These are phyloP conservation scores for Loriculus beryllinus DNA, from an alignment of 2,797 vertebrate genomes.

Conservation along the genomic window DNA sequence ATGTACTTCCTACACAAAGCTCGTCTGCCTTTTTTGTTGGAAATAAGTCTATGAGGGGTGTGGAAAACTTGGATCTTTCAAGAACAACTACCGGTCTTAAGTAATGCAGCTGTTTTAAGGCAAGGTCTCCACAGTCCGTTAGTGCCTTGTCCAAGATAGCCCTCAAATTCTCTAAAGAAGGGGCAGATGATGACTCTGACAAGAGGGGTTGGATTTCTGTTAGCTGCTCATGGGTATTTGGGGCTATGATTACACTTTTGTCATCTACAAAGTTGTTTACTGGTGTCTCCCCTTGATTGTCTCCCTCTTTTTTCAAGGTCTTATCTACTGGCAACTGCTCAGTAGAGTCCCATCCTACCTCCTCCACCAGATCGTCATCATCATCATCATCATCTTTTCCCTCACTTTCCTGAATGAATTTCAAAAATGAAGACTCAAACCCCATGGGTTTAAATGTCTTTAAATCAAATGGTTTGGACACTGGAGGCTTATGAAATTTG, in stretches of 20 bases:
- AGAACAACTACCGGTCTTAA: constrained; percentile 98
- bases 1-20: constrained; percentile 88
- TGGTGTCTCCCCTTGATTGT: constrained; percentile 66
- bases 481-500: constrained; percentile 66
- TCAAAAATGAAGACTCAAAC: constrained; percentile 94
- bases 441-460: constrained; percentile 91
- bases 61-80: constrained; percentile 90
- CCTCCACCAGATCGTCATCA: constrained; percentile 58
- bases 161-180: constrained; percentile 90
- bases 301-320: constrained; percentile 57
- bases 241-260: constrained; percentile 71
- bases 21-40: constrained; percentile 89
- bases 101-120: constrained; percentile 98
- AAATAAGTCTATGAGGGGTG: constrained; percentile 87
- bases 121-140: constrained; percentile 94
- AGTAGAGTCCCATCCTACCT: constrained; percentile 73
- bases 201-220: constrained; percentile 82
- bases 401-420: constrained; percentile 93
- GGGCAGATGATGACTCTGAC: constrained; percentile 75
- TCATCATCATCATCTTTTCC: constrained; percentile 75
- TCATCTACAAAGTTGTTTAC: constrained; percentile 53
- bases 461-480: constrained; percentile 83
- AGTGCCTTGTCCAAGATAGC: constrained; percentile 95
- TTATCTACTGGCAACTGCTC: constrained; percentile 62
- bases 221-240: constrained; percentile 73